Evolutionary conservation across 2,113 vertebrate species (phyloP).

Genomic region (Cryptomyrus ogoouensis): DNA sequence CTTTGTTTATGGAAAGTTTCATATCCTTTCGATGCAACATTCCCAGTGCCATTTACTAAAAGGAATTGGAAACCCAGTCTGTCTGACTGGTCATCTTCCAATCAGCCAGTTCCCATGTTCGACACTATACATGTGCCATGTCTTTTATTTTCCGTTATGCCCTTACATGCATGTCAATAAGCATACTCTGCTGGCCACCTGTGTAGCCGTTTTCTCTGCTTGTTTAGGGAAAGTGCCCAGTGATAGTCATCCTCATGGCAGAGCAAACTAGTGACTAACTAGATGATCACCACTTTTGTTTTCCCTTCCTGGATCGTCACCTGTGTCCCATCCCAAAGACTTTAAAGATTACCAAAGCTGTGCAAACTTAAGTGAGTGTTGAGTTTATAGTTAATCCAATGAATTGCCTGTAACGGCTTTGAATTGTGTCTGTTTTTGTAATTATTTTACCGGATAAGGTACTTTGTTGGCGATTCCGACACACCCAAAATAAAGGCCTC

Average conservation of each 20-base stretch:
- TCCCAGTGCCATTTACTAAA: not conserved
- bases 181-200: not conserved
- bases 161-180: not conserved
- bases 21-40: not conserved
- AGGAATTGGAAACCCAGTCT: not conserved
- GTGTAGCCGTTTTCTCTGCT: not conserved
- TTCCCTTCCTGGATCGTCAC: not conserved
- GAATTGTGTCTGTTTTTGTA: not conserved
- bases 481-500: not conserved
- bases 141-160: not conserved
- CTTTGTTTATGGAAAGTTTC: not conserved
- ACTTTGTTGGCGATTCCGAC: not conserved
- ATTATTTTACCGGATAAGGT: conserved; percentile 13
- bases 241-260: not conserved
- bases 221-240: not conserved
- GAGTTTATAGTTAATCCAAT: not conserved
- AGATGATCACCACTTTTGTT: not conserved
- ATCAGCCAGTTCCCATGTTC: not conserved
- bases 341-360: not conserved
- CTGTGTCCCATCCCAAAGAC: not conserved
- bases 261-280: not conserved
- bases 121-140: not conserved
- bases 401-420: not conserved
- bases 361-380: not conserved
- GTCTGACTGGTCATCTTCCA: not conserved